Evolutionary conservation across 2,113 vertebrate species (phyloP).

Genomic region (Oryzias woworae): DNA sequence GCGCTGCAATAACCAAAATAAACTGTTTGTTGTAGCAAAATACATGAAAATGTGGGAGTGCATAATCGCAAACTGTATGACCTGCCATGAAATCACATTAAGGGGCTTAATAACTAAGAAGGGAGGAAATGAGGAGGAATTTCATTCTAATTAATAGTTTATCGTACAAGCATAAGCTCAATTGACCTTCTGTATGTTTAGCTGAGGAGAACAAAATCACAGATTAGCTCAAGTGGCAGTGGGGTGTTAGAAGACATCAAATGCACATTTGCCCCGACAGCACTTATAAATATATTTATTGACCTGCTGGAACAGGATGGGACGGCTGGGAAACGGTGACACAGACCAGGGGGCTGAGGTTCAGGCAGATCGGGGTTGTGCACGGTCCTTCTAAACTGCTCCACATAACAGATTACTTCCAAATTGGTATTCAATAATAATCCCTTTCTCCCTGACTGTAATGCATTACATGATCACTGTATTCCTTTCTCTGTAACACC

Average conservation of each 20-base stretch:
- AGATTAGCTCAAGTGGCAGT: slow-evolving; percentile 25
- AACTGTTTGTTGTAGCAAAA: slow-evolving; percentile 2
- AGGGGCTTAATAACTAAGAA: slow-evolving; percentile 47
- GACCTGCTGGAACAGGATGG: background rate
- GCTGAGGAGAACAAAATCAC: slow-evolving; percentile 19
- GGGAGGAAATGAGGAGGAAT: slow-evolving; percentile 41
- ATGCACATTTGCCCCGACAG: background rate
- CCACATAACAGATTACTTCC: no score
- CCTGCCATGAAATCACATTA: slow-evolving; percentile 32
- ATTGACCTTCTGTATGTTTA: slow-evolving; percentile 38
- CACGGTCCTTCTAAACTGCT: no score
- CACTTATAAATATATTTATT: background rate
- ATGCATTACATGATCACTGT: no score
- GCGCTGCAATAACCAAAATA: slow-evolving; percentile 16
- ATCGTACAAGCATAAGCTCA: slow-evolving; percentile 44
- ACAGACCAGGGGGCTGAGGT: no score
- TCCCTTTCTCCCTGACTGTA: no score
- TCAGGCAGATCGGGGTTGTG: no score
- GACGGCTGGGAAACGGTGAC: background rate
- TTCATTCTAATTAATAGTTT: slow-evolving; percentile 56
- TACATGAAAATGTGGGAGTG: background rate
- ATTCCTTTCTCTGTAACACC: no score
- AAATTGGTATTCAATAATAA: no score
- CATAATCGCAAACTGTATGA: slow-evolving; percentile 4
- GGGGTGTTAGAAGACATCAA: slow-evolving; percentile 11